A percentile compares a stretch with the other conserved stretches of the same genome.
Evolutionary conservation across 1,140 invertebrate species (phyloP).

Genomic region (Drosophila nebulosa): DNA sequence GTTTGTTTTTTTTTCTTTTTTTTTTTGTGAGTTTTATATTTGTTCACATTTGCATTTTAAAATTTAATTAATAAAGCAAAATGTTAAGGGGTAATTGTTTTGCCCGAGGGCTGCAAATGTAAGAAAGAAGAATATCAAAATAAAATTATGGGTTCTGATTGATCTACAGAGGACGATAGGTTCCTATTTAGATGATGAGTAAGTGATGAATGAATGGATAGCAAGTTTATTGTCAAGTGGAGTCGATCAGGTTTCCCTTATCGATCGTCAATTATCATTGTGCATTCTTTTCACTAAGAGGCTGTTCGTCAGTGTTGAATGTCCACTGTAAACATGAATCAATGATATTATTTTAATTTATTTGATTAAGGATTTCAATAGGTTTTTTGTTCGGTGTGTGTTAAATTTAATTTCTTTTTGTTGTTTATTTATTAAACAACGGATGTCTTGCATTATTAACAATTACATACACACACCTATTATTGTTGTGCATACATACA

Average conservation of each 20-base stretch:
- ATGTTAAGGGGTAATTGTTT: background rate
- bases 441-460: background rate
- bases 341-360: slow-evolving; percentile 43
- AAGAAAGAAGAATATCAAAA: slow-evolving; percentile 16
- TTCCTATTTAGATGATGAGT: no score
- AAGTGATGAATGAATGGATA: no score
- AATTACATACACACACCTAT: background rate
- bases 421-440: slow-evolving; percentile 42
- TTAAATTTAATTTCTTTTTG: slow-evolving; percentile 7
- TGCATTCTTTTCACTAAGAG: background rate
- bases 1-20: background rate
- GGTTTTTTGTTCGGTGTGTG: background rate
- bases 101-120: background rate
- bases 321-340: background rate
- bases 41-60: slow-evolving; percentile 37
- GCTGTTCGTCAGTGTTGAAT: background rate
- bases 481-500: background rate
- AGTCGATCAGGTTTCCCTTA: no score
- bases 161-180: no score
- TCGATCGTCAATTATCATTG: no score
- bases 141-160: background rate
- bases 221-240: no score
- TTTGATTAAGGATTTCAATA: slow-evolving; percentile 41
- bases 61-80: slow-evolving; percentile 48
- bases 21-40: no score